Conservation (phyloP, 2,888 invertebrate genomes). For the Eurois occulta region DNA sequence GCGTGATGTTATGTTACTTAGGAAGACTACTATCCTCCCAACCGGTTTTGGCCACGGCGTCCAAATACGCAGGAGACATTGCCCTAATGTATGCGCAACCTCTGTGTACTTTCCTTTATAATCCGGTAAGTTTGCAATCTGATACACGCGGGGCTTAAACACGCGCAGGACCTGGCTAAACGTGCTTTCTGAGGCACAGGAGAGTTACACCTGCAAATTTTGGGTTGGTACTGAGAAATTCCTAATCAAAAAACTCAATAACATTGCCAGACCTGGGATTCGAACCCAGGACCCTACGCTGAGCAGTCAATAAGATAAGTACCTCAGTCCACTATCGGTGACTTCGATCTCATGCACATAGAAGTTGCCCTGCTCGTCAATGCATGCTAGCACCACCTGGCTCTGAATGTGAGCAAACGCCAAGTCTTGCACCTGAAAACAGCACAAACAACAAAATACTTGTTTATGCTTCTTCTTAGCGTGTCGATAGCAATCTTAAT, state of each 20-base stretch:
- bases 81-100: neutral
- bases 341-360: conserved; percentile 95
- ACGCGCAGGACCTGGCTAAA: neutral
- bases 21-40: neutral
- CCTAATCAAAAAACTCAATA: neutral
- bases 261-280: neutral
- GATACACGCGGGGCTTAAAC: neutral
- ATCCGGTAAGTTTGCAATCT: neutral
- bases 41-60: no score
- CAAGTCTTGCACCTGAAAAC: conserved; percentile 95
- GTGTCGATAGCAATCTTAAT: neutral
- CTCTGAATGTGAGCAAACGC: conserved; percentile 96
- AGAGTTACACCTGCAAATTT: neutral
- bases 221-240: neutral
- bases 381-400: conserved; percentile 95
- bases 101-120: neutral
- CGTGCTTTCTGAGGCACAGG: neutral
- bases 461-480: neutral
- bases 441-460: conserved; percentile 6
- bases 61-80: neutral
- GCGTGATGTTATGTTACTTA: neutral
- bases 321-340: conserved; percentile 90
- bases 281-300: neutral
- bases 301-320: conserved; percentile 57
- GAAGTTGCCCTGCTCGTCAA: conserved; percentile 96